Evolutionary conservation across 2,113 vertebrate species (phyloP).

Genomic region (Spea bombifrons): DNA sequence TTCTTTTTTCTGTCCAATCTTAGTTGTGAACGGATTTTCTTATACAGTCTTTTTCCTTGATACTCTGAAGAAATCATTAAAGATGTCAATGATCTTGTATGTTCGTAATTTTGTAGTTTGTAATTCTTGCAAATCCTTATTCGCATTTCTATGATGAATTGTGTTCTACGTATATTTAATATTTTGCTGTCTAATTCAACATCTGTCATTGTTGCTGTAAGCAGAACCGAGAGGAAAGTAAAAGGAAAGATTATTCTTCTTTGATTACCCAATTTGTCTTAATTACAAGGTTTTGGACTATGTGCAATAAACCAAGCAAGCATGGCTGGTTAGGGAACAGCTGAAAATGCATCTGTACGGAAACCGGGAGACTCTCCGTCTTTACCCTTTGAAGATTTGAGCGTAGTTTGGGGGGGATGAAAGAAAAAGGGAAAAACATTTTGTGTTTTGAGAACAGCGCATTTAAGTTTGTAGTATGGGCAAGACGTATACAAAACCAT

Average conservation of each 20-base stretch:
- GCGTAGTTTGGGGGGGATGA: slow-evolving; percentile 52
- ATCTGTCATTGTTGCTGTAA: slow-evolving; percentile 64
- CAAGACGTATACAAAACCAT: slow-evolving; percentile 61
- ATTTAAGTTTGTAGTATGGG: slow-evolving; percentile 57
- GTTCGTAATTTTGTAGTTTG: not conserved
- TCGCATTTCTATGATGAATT: slow-evolving; percentile 34
- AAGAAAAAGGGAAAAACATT: not conserved
- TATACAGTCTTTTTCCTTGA: too few relatives aligned
- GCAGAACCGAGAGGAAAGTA: slow-evolving; percentile 66
- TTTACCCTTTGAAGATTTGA: slow-evolving; percentile 54
- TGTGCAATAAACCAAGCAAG: slow-evolving; percentile 60
- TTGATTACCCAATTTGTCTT: slow-evolving; percentile 69
- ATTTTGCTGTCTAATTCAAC: slow-evolving; percentile 55
- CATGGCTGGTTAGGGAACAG: slow-evolving; percentile 54
- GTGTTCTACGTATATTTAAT: slow-evolving; percentile 50
- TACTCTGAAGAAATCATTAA: too few relatives aligned
- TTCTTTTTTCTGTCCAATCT: too few relatives aligned
- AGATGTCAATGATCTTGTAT: not conserved
- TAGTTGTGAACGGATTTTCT: too few relatives aligned
- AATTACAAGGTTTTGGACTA: slow-evolving; percentile 66
- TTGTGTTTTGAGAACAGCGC: slow-evolving; percentile 58
- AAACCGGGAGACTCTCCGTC: slow-evolving; percentile 51
- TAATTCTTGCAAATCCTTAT: not conserved
- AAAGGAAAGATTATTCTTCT: slow-evolving; percentile 67
- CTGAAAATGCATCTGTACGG: slow-evolving; percentile 55